Evolutionary conservation across 92 coral and sea anemone genomes (phyloP).

Genomic region (Plumapathes pennacea): DNA sequence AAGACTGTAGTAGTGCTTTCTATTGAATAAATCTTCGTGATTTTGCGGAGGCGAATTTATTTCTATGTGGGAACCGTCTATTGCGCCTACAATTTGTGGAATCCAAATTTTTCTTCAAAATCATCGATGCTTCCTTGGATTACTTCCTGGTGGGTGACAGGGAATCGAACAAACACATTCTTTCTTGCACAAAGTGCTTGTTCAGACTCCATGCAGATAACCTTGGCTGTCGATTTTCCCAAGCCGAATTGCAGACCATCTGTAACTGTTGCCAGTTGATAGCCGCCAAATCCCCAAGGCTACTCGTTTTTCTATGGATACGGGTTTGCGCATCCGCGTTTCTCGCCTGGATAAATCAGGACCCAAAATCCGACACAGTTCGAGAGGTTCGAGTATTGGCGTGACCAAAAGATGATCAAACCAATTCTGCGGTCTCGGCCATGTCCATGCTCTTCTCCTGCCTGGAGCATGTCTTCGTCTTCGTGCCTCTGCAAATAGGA

Average conservation of each 20-base stretch:
- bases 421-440: constrained; percentile 41
- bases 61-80: constrained; percentile 51
- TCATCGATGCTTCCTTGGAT: constrained; percentile 30
- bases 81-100: constrained; percentile 39
- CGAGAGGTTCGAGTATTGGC: constrained; percentile 16
- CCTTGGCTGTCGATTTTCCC: constrained; percentile 32
- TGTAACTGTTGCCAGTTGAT: constrained; percentile 38
- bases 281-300: constrained; percentile 37
- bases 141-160: constrained; percentile 39
- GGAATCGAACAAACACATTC: constrained; percentile 33
- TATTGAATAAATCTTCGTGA: constrained; percentile 38
- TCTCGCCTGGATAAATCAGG: constrained; percentile 29
- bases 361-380: constrained; percentile 23
- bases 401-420: constrained; percentile 11
- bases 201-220: constrained; percentile 17
- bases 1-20: constrained; percentile 37
- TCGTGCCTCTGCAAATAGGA: no score
- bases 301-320: constrained; percentile 31
- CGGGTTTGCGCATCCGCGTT: constrained; percentile 27
- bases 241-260: constrained; percentile 40
- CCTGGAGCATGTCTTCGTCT: no score
- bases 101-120: constrained; percentile 45
- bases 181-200: constrained; percentile 11
- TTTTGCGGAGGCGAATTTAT: constrained; percentile 39
- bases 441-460: constrained; percentile 33